phyloP scores from a whole-genome alignment of 2,888 invertebrate species.

The Dasysyrphus tricinctus region DNA sequence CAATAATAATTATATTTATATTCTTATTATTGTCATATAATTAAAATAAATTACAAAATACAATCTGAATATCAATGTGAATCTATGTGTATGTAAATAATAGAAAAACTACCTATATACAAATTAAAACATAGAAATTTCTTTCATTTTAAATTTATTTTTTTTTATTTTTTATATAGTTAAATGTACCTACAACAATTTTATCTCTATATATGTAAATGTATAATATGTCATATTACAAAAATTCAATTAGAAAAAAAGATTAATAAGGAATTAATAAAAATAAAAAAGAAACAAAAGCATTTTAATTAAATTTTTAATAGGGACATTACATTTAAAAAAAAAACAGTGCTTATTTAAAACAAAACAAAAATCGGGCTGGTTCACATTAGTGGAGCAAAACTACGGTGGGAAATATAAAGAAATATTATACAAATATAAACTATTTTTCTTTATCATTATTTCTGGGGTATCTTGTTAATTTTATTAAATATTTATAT shows the following conservation, averaged over 20 bases:
- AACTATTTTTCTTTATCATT: not conserved
- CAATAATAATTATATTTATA: constrained; percentile 41
- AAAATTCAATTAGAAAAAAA: constrained; percentile 67
- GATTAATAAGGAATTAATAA: constrained; percentile 29
- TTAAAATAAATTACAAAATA: constrained; percentile 25
- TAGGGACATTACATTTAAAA: constrained; percentile 11
- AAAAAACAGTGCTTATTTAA: constrained; percentile 10
- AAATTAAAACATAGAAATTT: constrained; percentile 55
- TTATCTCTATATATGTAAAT: constrained; percentile 67
- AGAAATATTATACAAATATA: constrained; percentile 22
- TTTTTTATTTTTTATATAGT: constrained; percentile 61
- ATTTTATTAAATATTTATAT: constrained; percentile 37
- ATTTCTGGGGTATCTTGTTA: constrained; percentile 48
- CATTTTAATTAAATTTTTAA: constrained; percentile 56
- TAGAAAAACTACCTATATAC: constrained; percentile 48
- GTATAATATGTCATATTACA: constrained; percentile 72
- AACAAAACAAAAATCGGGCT: constrained; percentile 28
- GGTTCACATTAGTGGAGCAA: constrained; percentile 30
- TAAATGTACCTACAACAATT: constrained; percentile 71
- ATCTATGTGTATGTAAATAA: constrained; percentile 74
- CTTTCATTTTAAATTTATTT: not conserved
- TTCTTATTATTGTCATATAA: constrained; percentile 58
- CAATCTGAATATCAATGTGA: constrained; percentile 68
- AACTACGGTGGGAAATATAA: constrained; percentile 18
- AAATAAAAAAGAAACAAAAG: constrained; percentile 30